A percentile compares a stretch with the other conserved stretches of the same genome.
Conservation (phyloP, 2,888 invertebrate genomes). For the Agrilus biguttatus region DNA sequence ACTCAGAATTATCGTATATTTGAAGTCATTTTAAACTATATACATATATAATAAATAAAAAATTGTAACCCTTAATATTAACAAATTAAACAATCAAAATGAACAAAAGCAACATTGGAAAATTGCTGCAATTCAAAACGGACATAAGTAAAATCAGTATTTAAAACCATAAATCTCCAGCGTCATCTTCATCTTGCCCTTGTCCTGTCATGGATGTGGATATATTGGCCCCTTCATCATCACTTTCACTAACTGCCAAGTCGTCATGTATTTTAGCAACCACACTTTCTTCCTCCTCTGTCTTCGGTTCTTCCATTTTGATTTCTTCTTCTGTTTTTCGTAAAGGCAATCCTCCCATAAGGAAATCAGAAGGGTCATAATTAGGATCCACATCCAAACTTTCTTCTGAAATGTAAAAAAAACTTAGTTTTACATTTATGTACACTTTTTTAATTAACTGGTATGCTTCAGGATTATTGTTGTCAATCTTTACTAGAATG, state of each 20-base stretch:
- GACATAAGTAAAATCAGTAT: no score
- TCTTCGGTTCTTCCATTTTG: constrained; percentile 14
- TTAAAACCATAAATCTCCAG: constrained; percentile 46
- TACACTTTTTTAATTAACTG: not conserved
- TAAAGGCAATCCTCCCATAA: constrained; percentile 39
- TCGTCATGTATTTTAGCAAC: constrained; percentile 55
- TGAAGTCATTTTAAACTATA: no score
- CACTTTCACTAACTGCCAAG: constrained; percentile 64
- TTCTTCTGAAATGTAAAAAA: constrained; percentile 38
- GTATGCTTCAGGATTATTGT: not conserved
- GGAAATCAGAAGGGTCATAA: constrained; percentile 77
- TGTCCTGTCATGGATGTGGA: constrained; percentile 14
- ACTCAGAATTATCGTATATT: no score
- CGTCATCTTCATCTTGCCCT: constrained; percentile 34
- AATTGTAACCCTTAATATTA: no score
- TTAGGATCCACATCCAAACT: constrained; percentile 65
- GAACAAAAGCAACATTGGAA: no score
- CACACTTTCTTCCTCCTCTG: constrained; percentile 24
- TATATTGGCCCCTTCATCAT: constrained; percentile 37
- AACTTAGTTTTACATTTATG: constrained; percentile 1
- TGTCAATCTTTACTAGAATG: no score
- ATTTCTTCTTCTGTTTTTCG: constrained; percentile 15
- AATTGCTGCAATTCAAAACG: no score
- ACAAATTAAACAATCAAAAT: no score
- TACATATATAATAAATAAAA: no score